A percentile compares a stretch with the other conserved stretches of the same genome.
phyloP scores from a whole-genome alignment of 2,888 invertebrate genomes.

The Actias luna region DNA sequence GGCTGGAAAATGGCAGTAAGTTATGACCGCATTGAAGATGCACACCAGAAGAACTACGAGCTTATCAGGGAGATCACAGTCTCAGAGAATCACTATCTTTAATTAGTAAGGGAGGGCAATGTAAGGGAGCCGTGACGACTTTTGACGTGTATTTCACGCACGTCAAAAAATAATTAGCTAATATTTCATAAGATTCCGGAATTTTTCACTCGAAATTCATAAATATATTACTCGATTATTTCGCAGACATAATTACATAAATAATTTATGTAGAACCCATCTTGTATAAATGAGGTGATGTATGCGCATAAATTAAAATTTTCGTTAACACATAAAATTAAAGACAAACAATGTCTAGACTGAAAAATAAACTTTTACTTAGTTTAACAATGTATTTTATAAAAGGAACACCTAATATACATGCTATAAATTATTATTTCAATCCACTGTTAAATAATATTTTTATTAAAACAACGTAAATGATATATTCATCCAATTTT shows the following conservation, averaged over 20 bases:
- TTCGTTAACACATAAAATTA: not conserved
- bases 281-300: not conserved
- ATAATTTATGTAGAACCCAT: not conserved
- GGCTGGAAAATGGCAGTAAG: too few species aligned
- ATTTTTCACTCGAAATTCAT: not conserved
- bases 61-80: too few species aligned
- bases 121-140: too few species aligned
- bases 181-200: too few species aligned
- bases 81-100: too few species aligned
- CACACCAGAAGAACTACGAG: too few species aligned
- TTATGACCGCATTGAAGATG: too few species aligned
- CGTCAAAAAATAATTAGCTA: too few species aligned
- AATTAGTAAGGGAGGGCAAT: too few species aligned
- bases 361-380: not conserved
- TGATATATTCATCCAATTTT: too few species aligned
- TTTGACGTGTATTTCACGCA: too few species aligned
- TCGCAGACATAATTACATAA: not conserved
- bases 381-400: not conserved
- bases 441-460: not conserved
- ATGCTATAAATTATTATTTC: not conserved
- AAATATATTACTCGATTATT: not conserved
- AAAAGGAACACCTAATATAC: not conserved
- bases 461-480: not conserved
- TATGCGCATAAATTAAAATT: not conserved
- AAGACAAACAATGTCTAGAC: slow-evolving; percentile 19